Evolutionary conservation across 2,888 invertebrate genomes (phyloP).

Genomic region (Epistrophella euchroma): DNA sequence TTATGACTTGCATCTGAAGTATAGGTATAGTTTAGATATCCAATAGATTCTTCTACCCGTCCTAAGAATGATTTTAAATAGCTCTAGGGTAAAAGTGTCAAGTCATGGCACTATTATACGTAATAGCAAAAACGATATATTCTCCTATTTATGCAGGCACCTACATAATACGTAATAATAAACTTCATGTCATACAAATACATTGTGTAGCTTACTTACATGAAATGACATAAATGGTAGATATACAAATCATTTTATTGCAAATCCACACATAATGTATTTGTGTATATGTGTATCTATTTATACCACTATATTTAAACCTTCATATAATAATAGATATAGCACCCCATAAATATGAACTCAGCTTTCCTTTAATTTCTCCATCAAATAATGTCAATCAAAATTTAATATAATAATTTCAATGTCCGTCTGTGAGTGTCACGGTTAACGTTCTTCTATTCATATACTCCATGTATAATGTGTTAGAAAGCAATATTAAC

Average conservation of each 20-base stretch:
- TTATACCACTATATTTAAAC: neutral
- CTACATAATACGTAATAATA: neutral
- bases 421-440: slow-evolving; percentile 58
- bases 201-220: neutral
- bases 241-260: slow-evolving; percentile 16
- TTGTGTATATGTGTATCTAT: neutral
- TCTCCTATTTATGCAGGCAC: slow-evolving; percentile 15
- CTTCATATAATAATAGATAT: neutral
- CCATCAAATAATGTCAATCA: slow-evolving; percentile 66
- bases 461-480: neutral
- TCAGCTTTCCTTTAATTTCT: slow-evolving; percentile 50
- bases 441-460: slow-evolving; percentile 30
- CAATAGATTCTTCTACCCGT: neutral
- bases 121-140: neutral
- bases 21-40: too few relatives aligned
- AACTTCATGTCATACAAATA: slow-evolving; percentile 2
- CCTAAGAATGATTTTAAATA: neutral
- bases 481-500: slow-evolving; percentile 1
- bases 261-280: slow-evolving; percentile 1
- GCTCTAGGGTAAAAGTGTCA: slow-evolving; percentile 6
- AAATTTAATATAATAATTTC: slow-evolving; percentile 64
- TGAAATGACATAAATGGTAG: slow-evolving; percentile 1
- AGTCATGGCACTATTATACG: neutral
- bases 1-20: neutral
- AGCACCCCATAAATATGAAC: slow-evolving; percentile 15